These are phyloP conservation scores for Lochmaea capreae DNA, from an alignment of 2,888 invertebrate genomes.

Conservation along the genomic window DNA sequence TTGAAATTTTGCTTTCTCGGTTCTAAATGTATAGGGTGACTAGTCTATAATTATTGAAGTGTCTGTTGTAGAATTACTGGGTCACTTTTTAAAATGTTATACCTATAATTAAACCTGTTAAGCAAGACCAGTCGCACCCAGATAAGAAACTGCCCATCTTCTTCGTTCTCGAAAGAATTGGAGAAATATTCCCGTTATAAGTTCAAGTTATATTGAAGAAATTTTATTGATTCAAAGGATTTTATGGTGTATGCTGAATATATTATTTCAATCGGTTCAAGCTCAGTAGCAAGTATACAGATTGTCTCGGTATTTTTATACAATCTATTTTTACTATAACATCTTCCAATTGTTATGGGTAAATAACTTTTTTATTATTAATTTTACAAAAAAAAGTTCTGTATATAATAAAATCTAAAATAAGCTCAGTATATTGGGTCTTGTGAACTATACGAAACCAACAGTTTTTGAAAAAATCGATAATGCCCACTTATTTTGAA, in stretches of 20 bases:
- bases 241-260: slow-evolving; percentile 12
- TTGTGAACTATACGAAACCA: no score
- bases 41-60: no score
- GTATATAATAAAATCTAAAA: no score
- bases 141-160: slow-evolving; percentile 36
- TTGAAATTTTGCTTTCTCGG: no score
- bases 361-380: no score
- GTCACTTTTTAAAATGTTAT: slow-evolving; percentile 36
- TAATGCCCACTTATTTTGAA: no score
- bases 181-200: slow-evolving; percentile 29
- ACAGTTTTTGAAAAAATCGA: no score
- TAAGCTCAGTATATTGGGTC: not conserved
- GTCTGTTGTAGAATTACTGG: slow-evolving; percentile 32
- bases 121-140: slow-evolving; percentile 36
- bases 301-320: not conserved
- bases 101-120: slow-evolving; percentile 36
- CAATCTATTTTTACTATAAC: not conserved
- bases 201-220: slow-evolving; percentile 17
- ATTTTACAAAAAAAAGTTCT: no score
- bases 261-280: not conserved
- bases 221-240: not conserved
- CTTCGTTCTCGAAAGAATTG: slow-evolving; percentile 23
- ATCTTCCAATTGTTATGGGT: no score
- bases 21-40: no score
- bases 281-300: not conserved